These are phyloP conservation scores for Rhinichthys klamathensis DNA, from an alignment of 2,113 vertebrate genomes.

Conservation along the genomic window DNA sequence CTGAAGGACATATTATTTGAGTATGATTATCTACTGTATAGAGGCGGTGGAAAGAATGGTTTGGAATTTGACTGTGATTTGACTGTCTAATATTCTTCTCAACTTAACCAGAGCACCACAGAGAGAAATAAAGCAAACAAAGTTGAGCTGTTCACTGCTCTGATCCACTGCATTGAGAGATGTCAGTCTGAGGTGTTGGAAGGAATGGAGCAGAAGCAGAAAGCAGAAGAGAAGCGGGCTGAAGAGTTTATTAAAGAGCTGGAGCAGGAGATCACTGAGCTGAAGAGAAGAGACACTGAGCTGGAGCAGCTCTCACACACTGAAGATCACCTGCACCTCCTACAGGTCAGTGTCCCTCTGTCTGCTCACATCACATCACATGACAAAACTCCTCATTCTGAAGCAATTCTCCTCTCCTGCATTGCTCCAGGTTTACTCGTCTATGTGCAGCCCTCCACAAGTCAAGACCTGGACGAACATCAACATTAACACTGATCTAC, in stretches of 20 bases:
- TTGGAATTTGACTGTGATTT: neutral
- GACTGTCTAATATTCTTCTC: neutral
- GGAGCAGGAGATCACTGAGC: slow-evolving; percentile 44
- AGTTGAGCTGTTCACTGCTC: slow-evolving; percentile 33
- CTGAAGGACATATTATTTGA: neutral
- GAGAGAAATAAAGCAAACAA: slow-evolving; percentile 38
- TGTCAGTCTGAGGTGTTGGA: neutral
- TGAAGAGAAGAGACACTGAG: slow-evolving; percentile 31
- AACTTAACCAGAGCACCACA: slow-evolving; percentile 23
- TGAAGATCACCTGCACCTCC: slow-evolving; percentile 53
- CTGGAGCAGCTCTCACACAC: slow-evolving; percentile 49
- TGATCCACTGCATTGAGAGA: slow-evolving; percentile 17
- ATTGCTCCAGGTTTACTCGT: slow-evolving; percentile 39
- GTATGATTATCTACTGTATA: neutral
- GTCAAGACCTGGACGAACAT: slow-evolving; percentile 28
- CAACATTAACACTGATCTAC: slow-evolving; percentile 36
- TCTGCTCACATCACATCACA: neutral
- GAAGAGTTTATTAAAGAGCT: slow-evolving; percentile 37
- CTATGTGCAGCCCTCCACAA: neutral
- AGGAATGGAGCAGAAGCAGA: slow-evolving; percentile 43
- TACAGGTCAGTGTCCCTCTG: slow-evolving; percentile 41
- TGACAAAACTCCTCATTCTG: neutral
- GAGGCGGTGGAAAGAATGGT: neutral
- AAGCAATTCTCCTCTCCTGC: neutral
- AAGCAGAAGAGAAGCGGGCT: slow-evolving; percentile 31